Evolutionary conservation across 2,113 vertebrate genomes (phyloP), one percentile per base, ranked within the genome.

Genomic region (Macquaria australasica): DNA sequence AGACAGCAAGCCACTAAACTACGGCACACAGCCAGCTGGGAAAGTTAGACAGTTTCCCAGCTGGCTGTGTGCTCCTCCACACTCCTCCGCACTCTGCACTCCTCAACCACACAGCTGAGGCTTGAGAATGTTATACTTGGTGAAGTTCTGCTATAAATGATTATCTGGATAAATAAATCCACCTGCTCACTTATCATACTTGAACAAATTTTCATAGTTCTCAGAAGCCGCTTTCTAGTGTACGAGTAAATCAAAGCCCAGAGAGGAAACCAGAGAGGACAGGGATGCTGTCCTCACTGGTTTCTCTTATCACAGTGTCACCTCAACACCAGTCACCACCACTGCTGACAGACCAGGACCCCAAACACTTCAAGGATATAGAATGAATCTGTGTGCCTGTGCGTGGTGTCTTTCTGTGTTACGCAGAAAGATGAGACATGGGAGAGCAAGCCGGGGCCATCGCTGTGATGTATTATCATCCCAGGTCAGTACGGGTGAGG

Each of bases 291-390:
- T 66, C 69, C 68, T 85, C 88, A 72, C 87, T 73, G 72, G 78
- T 90, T 90, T 87, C 85, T 55, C 82, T 89, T 90, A 89, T 90
- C 85, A 28, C 58, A 50, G 79, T 77, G 21, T 74, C 84, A 82
- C 80, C 84, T 92, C 89, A 91, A 85, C 89, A 89, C 90, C 83
- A 79, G 83, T 21, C 84, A 41, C 72, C 55, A 28, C 58, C 55
- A 10, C 66, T 20, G 90, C 88, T 92, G 90, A 93, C 84, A 93
- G 88, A 86, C 79, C 56, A 53, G 63, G 66, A 80, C 85, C 86
- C 84, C 71, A 68, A 88, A 81, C 86, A 75, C 91, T 87, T 87
- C 85, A 90, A 91, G 83, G 77, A 89, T 90, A 90, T 91, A 89
- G 83, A 79, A 87, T 89, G 80, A 45, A 91, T 88, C 77, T 79